phyloP scores from a whole-genome alignment of 2,888 invertebrate genomes.

The Cheilosia vulpina region DNA sequence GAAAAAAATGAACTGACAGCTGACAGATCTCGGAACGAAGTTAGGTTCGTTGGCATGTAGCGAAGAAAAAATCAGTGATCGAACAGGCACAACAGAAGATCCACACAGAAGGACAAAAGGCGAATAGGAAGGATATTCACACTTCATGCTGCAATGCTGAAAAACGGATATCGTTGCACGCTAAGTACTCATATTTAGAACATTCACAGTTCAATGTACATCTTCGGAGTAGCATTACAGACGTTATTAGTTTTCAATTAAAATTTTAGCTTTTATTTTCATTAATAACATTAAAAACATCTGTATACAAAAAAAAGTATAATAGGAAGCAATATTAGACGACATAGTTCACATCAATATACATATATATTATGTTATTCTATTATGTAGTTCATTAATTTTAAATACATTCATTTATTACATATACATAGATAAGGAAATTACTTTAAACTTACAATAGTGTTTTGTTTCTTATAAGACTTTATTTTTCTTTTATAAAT shows the following conservation, averaged over 20 bases:
- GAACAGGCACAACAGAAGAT: no score
- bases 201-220: no score
- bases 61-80: no score
- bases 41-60: no score
- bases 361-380: neutral
- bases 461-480: slow-evolving; percentile 8
- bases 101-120: no score
- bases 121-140: no score
- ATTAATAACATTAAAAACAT: slow-evolving; percentile 42
- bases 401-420: slow-evolving; percentile 7
- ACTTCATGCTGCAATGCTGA: no score
- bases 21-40: no score
- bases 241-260: neutral
- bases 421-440: slow-evolving; percentile 3
- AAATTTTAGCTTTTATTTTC: slow-evolving; percentile 30
- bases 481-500: slow-evolving; percentile 21
- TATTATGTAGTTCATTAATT: neutral
- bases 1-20: no score
- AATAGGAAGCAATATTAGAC: slow-evolving; percentile 57
- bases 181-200: no score
- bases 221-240: neutral
- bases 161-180: no score
- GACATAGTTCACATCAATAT: slow-evolving; percentile 32
- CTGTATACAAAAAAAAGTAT: slow-evolving; percentile 55
- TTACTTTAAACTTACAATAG: slow-evolving; percentile 10